Evolutionary conservation across 2,113 vertebrate species (phyloP), one percentile per base, ranked within the genome.

Genomic region (Lophotis ruficrista): DNA sequence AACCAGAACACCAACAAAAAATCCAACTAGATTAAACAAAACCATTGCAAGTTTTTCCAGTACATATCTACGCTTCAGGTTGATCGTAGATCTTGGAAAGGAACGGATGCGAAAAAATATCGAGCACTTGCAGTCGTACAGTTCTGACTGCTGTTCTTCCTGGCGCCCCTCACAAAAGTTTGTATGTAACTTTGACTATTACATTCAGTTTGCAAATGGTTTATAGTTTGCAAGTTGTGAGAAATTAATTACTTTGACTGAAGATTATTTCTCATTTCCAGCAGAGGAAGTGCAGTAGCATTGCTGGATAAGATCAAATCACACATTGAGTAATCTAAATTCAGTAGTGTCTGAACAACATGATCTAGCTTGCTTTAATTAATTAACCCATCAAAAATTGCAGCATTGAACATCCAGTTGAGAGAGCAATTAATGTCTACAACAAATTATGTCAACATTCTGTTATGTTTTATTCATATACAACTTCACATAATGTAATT

Each of bases 401-500:
- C 22, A 91, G 65, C 48, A 83, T 12, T 96, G 92, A 94, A 83
- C 87, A 97, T 76, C 73, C 53, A 94, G 66, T 92, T 89, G 88
- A 92, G 83, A 64, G 69, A 96, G 83, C 76, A 95, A 95, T 86
- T 97, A 97, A 96, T 92, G 77, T 84, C 94, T 95, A 66, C 87
- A 94, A 92, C 88, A 97, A 97, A 96, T 97, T 96, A 96, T 96
- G 93, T 91, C 95, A 97, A 94, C 90, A 91, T 95, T 95, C 76
- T 76, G 75, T 95, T 95, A 96, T 95, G 95, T 96, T 97, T 97
- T 96, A 96, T 97, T 97, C 96, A 97, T 96, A 95, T 85, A 90
- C 80, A 97, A 92, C 88, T 96, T 92, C 91, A 95, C 57, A 73
- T 90, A 92, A 92, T 89, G 38, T 95, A 97, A 96, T 96, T 97